These are phyloP conservation scores for Gymnobelideus leadbeateri DNA, from an alignment of 2,113 vertebrate genomes.

Conservation along the genomic window DNA sequence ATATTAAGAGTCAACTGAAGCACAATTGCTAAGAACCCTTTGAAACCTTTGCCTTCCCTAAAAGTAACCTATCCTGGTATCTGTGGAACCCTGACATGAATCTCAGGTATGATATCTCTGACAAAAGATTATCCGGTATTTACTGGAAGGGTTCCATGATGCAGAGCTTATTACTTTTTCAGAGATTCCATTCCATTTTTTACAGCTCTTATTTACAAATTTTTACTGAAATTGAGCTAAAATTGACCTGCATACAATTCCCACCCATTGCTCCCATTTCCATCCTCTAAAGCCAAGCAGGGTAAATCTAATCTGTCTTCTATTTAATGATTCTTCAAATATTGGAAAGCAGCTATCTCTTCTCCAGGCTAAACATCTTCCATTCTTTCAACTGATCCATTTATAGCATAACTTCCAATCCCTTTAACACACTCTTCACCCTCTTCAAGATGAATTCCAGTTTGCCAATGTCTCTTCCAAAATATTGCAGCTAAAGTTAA, in stretches of 20 bases:
- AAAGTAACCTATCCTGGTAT: not conserved
- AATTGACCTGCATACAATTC: not conserved
- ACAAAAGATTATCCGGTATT: not conserved
- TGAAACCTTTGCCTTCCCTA: not conserved
- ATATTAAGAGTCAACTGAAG: not conserved
- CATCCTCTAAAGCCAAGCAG: not conserved
- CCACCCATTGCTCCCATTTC: not conserved
- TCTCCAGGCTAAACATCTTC: not conserved
- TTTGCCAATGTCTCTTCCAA: not conserved
- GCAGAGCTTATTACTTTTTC: not conserved
- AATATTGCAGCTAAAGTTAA: not conserved
- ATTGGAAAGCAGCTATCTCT: not conserved
- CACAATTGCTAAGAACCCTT: not conserved
- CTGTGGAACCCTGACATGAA: not conserved
- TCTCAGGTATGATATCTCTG: not conserved
- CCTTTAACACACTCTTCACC: not conserved
- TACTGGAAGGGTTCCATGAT: not conserved
- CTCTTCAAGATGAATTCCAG: not conserved
- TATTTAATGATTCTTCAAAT: not conserved
- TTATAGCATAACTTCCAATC: not conserved
- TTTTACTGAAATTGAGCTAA: not conserved
- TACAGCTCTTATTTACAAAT: not conserved
- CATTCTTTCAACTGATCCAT: not conserved
- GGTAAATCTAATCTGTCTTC: not conserved
- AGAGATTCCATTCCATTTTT: not conserved